phyloP scores from a whole-genome alignment of 2,797 vertebrate species.

The Acomys russatus region DNA sequence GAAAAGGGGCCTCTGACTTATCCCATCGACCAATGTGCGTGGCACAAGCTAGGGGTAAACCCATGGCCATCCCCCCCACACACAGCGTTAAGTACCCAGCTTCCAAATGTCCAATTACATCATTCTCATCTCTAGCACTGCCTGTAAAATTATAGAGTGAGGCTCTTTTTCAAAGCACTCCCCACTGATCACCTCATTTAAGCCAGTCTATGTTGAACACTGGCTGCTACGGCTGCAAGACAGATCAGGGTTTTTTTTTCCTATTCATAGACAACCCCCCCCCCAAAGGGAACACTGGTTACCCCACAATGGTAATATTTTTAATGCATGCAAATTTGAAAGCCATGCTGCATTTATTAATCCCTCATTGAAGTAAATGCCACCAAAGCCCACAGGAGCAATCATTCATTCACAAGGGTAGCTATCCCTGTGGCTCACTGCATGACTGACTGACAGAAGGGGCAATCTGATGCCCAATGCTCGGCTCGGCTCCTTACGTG shows the following conservation, averaged over 20 bases:
- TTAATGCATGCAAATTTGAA: slow-evolving; percentile 83
- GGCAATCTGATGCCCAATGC: slow-evolving; percentile 72
- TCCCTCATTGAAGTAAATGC: slow-evolving; percentile 81
- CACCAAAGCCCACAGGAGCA: slow-evolving; percentile 85
- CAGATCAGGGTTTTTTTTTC: neutral
- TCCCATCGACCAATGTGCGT: neutral
- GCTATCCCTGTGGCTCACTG: slow-evolving; percentile 80
- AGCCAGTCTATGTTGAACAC: slow-evolving; percentile 64
- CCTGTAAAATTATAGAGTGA: slow-evolving; percentile 37
- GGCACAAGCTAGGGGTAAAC: neutral
- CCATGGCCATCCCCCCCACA: neutral
- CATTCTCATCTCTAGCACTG: slow-evolving; percentile 21
- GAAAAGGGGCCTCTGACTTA: neutral
- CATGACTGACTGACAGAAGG: slow-evolving; percentile 50
- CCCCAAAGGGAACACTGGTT: slow-evolving; percentile 54
- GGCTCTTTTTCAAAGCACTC: neutral
- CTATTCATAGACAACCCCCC: slow-evolving; percentile 9
- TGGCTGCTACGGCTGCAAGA: slow-evolving; percentile 37
- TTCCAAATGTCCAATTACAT: neutral
- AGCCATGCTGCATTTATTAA: slow-evolving; percentile 85
- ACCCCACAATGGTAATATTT: slow-evolving; percentile 64
- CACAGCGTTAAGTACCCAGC: neutral
- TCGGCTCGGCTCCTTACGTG: slow-evolving; percentile 38
- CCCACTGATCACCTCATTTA: neutral
- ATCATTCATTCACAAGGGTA: slow-evolving; percentile 88